phyloP scores from a whole-genome alignment of 2,113 vertebrate genomes.

The Dromaius novaehollandiae region DNA sequence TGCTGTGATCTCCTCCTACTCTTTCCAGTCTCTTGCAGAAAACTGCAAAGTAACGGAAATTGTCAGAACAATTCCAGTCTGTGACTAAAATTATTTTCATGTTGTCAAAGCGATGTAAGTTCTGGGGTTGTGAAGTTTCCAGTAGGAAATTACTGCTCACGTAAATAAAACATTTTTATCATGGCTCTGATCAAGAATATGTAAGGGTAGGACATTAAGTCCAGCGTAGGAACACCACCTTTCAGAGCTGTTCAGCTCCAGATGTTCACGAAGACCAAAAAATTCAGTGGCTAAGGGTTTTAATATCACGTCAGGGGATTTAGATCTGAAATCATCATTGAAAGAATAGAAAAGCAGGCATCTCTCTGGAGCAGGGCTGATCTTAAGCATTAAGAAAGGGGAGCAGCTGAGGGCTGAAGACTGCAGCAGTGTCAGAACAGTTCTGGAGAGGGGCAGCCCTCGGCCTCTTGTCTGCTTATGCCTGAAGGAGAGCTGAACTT shows the following conservation, averaged over 20 bases:
- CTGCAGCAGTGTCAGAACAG: not conserved
- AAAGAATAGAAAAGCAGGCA: not conserved
- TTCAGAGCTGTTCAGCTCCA: not conserved
- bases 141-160: conserved; percentile 20
- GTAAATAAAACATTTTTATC: not conserved
- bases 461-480: not conserved
- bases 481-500: not conserved
- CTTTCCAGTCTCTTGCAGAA: conserved; percentile 32
- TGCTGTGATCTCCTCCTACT: conserved; percentile 49
- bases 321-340: not conserved
- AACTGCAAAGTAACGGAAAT: not conserved
- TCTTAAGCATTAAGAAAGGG: not conserved
- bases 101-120: not conserved
- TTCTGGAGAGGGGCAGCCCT: fast-evolving
- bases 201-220: not conserved
- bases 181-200: not conserved
- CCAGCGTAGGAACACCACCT: not conserved
- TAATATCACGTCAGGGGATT: not conserved
- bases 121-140: conserved; percentile 14
- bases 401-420: not conserved
- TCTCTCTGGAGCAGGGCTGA: not conserved
- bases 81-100: conserved; percentile 3
- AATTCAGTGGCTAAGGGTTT: not conserved
- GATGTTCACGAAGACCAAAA: fast-evolving
- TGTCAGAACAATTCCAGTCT: conserved; percentile 7